Percentiles rank a stretch among this genome's conserved stretches.
Conservation (phyloP, 2,888 invertebrate genomes). For the Clusia tigrina region DNA sequence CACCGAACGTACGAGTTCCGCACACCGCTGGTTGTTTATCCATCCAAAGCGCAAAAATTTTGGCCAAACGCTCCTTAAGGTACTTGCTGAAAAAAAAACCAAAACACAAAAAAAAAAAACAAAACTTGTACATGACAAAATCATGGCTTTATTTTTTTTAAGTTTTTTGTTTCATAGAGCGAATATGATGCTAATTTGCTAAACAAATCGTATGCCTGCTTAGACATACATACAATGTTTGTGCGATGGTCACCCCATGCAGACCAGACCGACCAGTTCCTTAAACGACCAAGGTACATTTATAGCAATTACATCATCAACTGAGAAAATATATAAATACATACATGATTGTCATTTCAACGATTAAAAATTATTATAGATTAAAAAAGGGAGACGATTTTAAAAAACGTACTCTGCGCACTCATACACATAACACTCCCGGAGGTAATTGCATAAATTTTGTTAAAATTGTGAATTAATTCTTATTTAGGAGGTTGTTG, state of each 20-base stretch:
- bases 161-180: neutral
- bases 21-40: neutral
- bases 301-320: neutral
- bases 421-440: neutral
- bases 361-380: neutral
- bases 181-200: neutral
- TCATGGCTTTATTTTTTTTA: conserved; percentile 1
- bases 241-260: neutral
- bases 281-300: neutral
- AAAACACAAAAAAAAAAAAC: neutral
- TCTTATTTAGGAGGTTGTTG: neutral
- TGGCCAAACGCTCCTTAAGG: neutral
- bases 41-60: neutral
- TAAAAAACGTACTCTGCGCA: neutral
- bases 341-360: neutral
- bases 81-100: neutral
- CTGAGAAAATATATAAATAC: neutral
- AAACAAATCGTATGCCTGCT: neutral
- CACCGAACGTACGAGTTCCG: neutral
- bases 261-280: neutral
- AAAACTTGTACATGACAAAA: neutral
- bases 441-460: neutral
- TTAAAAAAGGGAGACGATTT: neutral
- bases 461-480: neutral
- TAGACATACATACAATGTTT: neutral